A percentile compares a stretch with the other conserved stretches of the same genome.
These are phyloP conservation scores for Patagioenas fasciata DNA, from an alignment of 2,113 vertebrate species.

Conservation along the genomic window DNA sequence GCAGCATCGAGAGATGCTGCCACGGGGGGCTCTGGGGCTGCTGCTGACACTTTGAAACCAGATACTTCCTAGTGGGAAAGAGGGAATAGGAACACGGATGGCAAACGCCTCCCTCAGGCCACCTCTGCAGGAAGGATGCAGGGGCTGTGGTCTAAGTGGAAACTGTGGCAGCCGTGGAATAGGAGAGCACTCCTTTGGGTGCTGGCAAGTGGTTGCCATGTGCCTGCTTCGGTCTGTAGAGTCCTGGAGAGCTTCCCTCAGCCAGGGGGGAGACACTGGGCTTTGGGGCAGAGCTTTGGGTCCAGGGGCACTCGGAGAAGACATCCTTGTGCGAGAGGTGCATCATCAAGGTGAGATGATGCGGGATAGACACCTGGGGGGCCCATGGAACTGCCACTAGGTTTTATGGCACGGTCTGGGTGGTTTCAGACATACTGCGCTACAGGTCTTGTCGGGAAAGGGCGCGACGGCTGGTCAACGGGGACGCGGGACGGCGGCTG, in stretches of 20 bases:
- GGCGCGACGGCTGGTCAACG: not conserved
- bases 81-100: not conserved
- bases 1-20: not conserved
- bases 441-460: not conserved
- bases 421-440: not conserved
- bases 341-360: not conserved
- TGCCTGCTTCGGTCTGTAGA: not conserved
- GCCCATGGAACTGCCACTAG: not conserved
- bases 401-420: not conserved
- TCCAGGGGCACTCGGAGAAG: not conserved
- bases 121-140: not conserved
- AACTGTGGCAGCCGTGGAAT: fast-evolving
- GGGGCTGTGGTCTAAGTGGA: not conserved
- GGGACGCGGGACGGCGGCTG: not conserved
- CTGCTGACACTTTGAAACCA: not conserved
- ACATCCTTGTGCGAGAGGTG: not conserved
- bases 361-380: not conserved
- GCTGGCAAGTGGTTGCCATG: not conserved
- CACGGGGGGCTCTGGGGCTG: not conserved
- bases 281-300: not conserved
- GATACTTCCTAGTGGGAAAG: not conserved
- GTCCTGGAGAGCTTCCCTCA: not conserved
- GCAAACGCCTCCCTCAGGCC: not conserved
- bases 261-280: fast-evolving
- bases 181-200: not conserved